Evolutionary conservation across 2,888 invertebrate genomes (phyloP).

Genomic region (Dryadula phaetusa): DNA sequence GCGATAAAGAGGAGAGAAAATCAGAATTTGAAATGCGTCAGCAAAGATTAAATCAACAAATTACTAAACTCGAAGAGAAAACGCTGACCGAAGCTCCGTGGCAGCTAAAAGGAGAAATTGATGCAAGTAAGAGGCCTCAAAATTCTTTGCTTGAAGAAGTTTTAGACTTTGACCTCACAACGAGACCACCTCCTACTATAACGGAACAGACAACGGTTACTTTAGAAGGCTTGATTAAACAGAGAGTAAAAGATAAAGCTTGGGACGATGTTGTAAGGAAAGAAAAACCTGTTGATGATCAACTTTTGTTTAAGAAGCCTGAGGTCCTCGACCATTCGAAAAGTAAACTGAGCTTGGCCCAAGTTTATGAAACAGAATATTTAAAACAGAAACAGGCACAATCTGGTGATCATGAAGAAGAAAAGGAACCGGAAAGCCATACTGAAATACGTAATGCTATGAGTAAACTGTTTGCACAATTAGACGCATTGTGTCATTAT

Average conservation of each 20-base stretch:
- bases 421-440: conserved; percentile 89
- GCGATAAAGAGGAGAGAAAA: conserved; percentile 60
- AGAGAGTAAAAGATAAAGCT: conserved; percentile 95
- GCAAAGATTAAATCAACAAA: conserved; percentile 87
- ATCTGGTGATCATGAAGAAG: conserved; percentile 84
- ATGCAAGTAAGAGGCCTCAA: conserved; percentile 91
- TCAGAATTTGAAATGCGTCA: conserved; percentile 91
- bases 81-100: conserved; percentile 94
- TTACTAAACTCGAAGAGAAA: conserved; percentile 88
- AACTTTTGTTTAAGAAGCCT: conserved; percentile 93
- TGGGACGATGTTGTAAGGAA: conserved; percentile 97
- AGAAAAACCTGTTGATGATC: conserved; percentile 92
- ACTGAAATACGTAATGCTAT: conserved; percentile 90
- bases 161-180: conserved; percentile 93
- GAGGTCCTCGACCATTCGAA: conserved; percentile 96
- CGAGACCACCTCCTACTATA: conserved; percentile 94
- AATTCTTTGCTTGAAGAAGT: conserved; percentile 97
- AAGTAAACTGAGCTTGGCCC: conserved; percentile 95
- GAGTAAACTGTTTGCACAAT: conserved; percentile 90
- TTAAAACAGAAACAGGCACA: conserved; percentile 86
- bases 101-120: conserved; percentile 96
- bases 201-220: conserved; percentile 95
- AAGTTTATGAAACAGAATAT: conserved; percentile 96
- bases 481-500: conserved; percentile 97
- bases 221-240: conserved; percentile 95